These are phyloP conservation scores for Bombus polaris DNA, from an alignment of 1,140 invertebrate species.

Conservation along the genomic window DNA sequence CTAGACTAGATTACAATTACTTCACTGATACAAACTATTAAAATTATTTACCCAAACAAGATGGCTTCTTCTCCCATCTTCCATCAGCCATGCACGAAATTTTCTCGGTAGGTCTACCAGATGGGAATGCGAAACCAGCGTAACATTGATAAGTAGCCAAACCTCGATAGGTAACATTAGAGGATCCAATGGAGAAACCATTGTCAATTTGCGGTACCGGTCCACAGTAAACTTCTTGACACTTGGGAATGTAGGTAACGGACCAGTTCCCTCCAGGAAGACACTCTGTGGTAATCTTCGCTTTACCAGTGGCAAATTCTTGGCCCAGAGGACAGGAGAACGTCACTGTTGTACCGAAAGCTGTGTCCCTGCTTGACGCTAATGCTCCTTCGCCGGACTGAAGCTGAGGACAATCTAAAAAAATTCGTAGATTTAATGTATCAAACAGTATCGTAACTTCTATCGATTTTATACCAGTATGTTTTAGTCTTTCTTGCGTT, in stretches of 20 bases:
- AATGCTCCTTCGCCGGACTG: conserved; percentile 93
- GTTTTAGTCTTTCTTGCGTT: too few species aligned
- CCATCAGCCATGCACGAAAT: conserved; percentile 95
- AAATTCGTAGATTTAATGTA: not conserved
- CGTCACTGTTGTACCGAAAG: conserved; percentile 94
- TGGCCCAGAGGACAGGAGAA: conserved; percentile 97
- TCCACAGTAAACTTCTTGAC: conserved; percentile 98
- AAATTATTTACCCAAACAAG: conserved; percentile 88
- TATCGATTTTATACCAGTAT: too few species aligned
- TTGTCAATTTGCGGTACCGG: conserved; percentile 99
- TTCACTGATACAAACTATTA: not conserved
- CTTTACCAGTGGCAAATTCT: conserved; percentile 96
- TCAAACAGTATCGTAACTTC: too few species aligned
- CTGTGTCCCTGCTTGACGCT: conserved; percentile 94
- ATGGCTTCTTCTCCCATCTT: conserved; percentile 95
- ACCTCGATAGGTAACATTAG: conserved; percentile 96
- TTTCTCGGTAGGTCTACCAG: conserved; percentile 92
- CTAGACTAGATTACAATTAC: too few species aligned
- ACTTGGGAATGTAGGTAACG: conserved; percentile 94
- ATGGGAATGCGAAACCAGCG: conserved; percentile 96
- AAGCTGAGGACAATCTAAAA: conserved; percentile 92
- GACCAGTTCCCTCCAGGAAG: conserved; percentile 96
- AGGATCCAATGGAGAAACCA: conserved; percentile 97
- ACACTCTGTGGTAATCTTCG: conserved; percentile 92
- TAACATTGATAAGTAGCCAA: conserved; percentile 98